phyloP scores from a whole-genome alignment of 2,797 vertebrate species.

The Acanthis flammea region DNA sequence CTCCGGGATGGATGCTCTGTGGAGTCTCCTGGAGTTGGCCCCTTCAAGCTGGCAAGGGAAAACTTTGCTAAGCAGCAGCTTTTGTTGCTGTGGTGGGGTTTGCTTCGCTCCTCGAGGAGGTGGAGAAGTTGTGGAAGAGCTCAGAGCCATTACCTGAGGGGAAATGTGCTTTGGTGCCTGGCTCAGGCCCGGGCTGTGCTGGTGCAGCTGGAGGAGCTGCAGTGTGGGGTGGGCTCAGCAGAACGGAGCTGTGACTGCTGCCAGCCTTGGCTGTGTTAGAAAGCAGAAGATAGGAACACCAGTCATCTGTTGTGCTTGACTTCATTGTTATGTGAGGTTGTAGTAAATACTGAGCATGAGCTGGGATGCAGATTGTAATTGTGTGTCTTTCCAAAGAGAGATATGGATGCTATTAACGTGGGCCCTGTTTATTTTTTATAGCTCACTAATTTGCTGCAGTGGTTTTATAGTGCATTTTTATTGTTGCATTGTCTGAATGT shows the following conservation, averaged over 20 bases:
- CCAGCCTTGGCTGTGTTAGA: neutral
- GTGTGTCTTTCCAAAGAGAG: neutral
- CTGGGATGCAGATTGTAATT: neutral
- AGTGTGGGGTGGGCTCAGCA: neutral
- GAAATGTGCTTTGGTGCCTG: accelerated
- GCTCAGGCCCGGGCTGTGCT: accelerated
- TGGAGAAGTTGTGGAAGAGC: neutral
- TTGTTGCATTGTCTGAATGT: neutral
- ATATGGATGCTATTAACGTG: neutral
- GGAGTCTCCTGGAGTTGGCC: accelerated
- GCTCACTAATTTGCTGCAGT: neutral
- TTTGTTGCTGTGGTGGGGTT: neutral
- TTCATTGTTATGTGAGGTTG: neutral
- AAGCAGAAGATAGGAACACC: neutral
- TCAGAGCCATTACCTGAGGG: accelerated
- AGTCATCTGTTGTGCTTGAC: neutral
- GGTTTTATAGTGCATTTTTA: neutral
- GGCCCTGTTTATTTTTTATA: neutral
- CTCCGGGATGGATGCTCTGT: accelerated
- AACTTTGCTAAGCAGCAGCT: accelerated
- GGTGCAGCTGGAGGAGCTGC: neutral
- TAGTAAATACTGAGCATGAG: neutral
- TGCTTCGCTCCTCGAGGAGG: neutral
- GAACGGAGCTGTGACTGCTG: neutral
- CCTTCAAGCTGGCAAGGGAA: accelerated